phyloP scores from a whole-genome alignment of 1,140 invertebrate genomes.

The Macrocentrus cingulum region DNA sequence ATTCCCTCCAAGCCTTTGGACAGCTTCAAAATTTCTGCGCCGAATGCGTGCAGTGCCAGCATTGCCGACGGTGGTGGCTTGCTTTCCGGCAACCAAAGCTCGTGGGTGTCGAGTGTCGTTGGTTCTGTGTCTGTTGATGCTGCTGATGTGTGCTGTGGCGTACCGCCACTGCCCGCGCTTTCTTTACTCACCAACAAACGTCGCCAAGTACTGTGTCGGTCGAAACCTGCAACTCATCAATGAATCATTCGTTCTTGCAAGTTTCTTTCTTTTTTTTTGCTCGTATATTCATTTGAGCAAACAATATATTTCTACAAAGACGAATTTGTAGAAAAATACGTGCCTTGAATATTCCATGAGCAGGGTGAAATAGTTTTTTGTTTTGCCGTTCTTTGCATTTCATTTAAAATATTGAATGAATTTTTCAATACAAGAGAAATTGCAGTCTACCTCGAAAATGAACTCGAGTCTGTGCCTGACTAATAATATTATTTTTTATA shows the following conservation, averaged over 20 bases:
- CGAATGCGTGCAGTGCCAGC: slow-evolving; percentile 79
- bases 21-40: slow-evolving; percentile 78
- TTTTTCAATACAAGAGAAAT: no score
- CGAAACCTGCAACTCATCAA: slow-evolving; percentile 44
- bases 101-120: slow-evolving; percentile 76
- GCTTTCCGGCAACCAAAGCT: slow-evolving; percentile 77
- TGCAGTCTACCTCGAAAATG: no score
- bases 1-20: slow-evolving; percentile 71
- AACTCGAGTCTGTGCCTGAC: no score
- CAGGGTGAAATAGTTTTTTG: no score
- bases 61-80: slow-evolving; percentile 78
- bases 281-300: no score
- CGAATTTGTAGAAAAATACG: no score
- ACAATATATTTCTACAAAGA: no score
- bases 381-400: no score
- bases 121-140: slow-evolving; percentile 80
- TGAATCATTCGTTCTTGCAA: background rate
- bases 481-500: no score
- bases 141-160: slow-evolving; percentile 71
- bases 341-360: no score
- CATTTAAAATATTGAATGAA: no score
- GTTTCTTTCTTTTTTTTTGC: no score
- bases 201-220: slow-evolving; percentile 68
- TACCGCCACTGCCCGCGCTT: slow-evolving; percentile 50
- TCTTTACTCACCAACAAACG: slow-evolving; percentile 58